A percentile compares a stretch with the other conserved stretches of the same genome.
Conservation (phyloP, 2,888 invertebrate genomes). For the Eupsilia transversa region DNA sequence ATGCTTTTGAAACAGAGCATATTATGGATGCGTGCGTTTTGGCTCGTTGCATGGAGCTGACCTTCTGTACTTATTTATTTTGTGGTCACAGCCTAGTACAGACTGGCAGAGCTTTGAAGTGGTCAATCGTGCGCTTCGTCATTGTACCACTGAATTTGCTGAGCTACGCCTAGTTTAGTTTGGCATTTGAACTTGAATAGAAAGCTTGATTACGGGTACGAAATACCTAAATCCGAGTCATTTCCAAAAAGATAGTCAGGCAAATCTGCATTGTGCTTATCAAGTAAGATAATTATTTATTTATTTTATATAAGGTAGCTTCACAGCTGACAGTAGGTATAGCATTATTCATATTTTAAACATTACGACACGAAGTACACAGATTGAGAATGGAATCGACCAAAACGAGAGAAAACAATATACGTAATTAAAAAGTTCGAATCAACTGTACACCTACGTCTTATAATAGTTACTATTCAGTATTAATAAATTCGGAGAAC, state of each 20-base stretch:
- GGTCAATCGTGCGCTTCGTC: slow-evolving; percentile 26
- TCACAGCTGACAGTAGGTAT: not conserved
- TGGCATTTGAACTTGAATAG: slow-evolving; percentile 28
- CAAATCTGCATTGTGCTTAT: not conserved
- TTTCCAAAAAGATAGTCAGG: not conserved
- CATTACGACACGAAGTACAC: not conserved
- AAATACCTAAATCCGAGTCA: not conserved
- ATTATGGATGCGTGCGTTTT: not conserved
- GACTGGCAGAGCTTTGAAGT: slow-evolving; percentile 12
- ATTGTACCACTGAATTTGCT: slow-evolving; percentile 26
- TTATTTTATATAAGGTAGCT: not conserved
- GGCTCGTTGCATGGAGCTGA: not conserved
- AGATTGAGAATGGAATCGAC: no score
- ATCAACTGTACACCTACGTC: not conserved
- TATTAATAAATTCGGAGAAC: not conserved
- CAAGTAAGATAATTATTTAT: not conserved
- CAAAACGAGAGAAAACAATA: no score
- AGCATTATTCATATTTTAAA: not conserved
- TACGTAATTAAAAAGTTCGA: not conserved
- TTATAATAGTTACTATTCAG: no score
- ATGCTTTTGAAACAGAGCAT: not conserved
- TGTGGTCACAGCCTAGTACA: not conserved
- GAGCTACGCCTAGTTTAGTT: slow-evolving; percentile 19
- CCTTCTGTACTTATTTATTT: slow-evolving; percentile 1
- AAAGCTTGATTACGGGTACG: slow-evolving; percentile 15